phyloP scores from a whole-genome alignment of 2,797 vertebrate genomes.

The Hypotaenidia philippensis region DNA sequence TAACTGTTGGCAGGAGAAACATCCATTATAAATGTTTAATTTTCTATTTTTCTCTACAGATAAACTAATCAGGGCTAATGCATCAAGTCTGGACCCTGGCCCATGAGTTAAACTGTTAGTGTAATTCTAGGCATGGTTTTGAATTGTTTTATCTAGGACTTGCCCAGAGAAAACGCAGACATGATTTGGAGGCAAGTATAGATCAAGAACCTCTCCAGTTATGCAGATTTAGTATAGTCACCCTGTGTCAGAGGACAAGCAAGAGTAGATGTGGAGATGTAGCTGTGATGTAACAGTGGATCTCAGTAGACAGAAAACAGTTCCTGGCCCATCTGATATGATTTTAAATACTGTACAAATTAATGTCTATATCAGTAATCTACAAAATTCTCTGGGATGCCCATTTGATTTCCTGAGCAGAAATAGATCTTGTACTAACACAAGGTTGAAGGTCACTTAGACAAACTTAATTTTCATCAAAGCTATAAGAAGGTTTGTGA shows the following conservation, averaged over 20 bases:
- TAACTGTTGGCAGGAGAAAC: neutral
- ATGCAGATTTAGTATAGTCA: neutral
- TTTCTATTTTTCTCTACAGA: neutral
- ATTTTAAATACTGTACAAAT: neutral
- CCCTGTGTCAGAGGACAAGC: rapidly evolving
- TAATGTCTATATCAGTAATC: neutral
- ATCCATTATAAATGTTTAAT: neutral
- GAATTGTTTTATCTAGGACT: neutral
- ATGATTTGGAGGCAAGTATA: neutral
- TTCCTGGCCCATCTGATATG: neutral
- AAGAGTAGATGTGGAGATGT: neutral
- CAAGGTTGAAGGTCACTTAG: neutral
- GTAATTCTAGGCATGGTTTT: neutral
- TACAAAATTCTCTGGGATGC: neutral
- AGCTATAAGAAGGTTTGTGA: neutral
- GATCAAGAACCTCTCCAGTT: neutral
- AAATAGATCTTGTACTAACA: neutral
- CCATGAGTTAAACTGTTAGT: neutral
- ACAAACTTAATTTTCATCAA: neutral
- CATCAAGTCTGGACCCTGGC: neutral
- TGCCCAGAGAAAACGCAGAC: neutral
- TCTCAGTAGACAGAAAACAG: neutral
- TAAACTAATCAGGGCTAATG: neutral
- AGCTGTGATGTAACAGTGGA: neutral
- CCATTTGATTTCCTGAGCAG: neutral